Base-by-base conservation (phyloP, 2,797 vertebrate genomes). In the Chrosomus eos region DNA sequence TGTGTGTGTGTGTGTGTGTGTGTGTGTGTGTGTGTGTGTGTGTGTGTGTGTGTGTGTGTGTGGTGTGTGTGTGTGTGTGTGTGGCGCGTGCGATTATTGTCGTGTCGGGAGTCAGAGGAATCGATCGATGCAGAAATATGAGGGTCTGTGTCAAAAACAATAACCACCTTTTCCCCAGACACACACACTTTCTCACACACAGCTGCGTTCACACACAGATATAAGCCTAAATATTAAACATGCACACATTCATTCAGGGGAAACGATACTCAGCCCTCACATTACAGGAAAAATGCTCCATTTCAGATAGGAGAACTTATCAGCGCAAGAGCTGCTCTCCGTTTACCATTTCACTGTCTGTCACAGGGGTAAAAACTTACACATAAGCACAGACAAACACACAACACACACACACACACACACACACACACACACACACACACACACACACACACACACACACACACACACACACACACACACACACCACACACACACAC, bases 51-150 rank as follows among this genome's bases (percentile, higher is more conserved):
- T 48, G 55, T 85, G 88, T 62, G 40, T 40, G 40, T 40, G 67
- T 45, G 53, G 48, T 62, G 82, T 71, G 77, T 64, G 68, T 45
- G 53, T 85, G 88, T 64, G 80, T 80, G 68, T 26, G 81, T 19
- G 62, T 38, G 85, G 82, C 14, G 60, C 0, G 26, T 0, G 81
- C 78, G 96, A 97, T 97, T 98, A 97, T 97, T 97, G 97, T 97
- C 96, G 97, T 97, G 97, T 97, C 95, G 96, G 96, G 96, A 98
- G 97, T 98, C 97, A 97, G 97, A 97, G 95, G 96, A 97, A 98
- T 98, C 96, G 97, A 97, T 97, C 97, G 94, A 94, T 96, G 92
- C 95, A 97, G 97, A 98, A 98, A 97, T 97, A 98, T 98, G 97
- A 97, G 96, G 95, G 95, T 95, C 95, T 95, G 95, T 97, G 97